phyloP scores from a whole-genome alignment of 2,113 vertebrate species.

The Calidris pygmaea region DNA sequence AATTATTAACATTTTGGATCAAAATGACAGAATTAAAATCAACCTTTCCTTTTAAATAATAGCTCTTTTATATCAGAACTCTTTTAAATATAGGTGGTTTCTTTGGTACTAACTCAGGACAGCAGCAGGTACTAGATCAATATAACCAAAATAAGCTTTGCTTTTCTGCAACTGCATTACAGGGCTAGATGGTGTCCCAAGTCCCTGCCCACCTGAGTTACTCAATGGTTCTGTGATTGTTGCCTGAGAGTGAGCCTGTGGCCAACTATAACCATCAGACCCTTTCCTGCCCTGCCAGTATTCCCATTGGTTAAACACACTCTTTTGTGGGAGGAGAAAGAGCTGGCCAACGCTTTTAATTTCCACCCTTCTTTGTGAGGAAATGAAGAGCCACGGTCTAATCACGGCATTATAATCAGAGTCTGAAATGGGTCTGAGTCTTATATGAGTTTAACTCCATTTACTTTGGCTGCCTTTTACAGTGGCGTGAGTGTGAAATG shows the following conservation, averaged over 20 bases:
- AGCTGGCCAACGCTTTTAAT: neutral
- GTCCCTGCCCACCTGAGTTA: neutral
- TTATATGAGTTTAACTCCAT: neutral
- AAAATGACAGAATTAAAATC: neutral
- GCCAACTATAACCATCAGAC: neutral
- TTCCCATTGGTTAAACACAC: neutral
- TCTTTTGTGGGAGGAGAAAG: neutral
- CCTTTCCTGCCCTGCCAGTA: neutral
- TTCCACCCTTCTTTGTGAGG: neutral
- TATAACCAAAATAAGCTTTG: neutral
- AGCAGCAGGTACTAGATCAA: neutral
- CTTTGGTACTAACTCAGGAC: neutral
- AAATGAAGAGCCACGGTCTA: neutral
- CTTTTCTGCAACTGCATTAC: neutral
- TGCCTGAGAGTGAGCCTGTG: neutral
- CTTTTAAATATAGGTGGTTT: neutral
- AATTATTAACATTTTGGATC: neutral
- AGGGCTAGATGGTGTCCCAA: neutral
- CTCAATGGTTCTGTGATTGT: neutral
- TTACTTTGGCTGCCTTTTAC: neutral
- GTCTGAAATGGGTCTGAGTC: neutral
- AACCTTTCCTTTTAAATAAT: neutral
- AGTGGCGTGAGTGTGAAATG: neutral
- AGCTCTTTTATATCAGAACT: neutral
- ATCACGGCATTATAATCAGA: neutral